phyloP scores from a whole-genome alignment of 2,797 vertebrate genomes.

The Zalophus californianus region DNA sequence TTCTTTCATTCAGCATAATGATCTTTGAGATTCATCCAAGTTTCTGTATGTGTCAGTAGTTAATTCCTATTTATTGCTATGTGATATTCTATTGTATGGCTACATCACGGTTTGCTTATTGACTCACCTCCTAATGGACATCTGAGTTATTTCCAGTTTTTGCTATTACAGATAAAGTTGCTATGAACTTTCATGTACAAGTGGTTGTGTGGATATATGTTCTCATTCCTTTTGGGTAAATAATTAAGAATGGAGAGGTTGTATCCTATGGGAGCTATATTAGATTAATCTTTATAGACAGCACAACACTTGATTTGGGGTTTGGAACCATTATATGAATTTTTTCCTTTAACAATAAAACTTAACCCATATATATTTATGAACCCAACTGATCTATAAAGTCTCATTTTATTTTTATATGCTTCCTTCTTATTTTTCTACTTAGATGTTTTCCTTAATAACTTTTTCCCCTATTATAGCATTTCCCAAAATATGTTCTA shows the following conservation, averaged over 20 bases:
- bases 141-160: neutral
- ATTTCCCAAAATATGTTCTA: constrained; percentile 9
- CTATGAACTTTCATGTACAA: neutral
- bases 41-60: neutral
- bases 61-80: neutral
- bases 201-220: neutral
- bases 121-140: neutral
- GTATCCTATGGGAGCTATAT: neutral
- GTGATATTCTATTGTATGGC: neutral
- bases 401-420: neutral
- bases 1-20: neutral
- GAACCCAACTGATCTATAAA: neutral
- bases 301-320: neutral
- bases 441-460: neutral
- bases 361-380: neutral
- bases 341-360: neutral
- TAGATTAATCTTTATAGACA: neutral
- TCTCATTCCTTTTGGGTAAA: neutral
- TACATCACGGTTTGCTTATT: neutral
- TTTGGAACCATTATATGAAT: neutral
- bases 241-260: neutral
- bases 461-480: neutral
- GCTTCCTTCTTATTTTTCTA: neutral
- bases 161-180: neutral
- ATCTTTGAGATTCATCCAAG: neutral